Evolutionary conservation across 2,888 invertebrate species (phyloP).

Genomic region (Loripinus fragilis): DNA sequence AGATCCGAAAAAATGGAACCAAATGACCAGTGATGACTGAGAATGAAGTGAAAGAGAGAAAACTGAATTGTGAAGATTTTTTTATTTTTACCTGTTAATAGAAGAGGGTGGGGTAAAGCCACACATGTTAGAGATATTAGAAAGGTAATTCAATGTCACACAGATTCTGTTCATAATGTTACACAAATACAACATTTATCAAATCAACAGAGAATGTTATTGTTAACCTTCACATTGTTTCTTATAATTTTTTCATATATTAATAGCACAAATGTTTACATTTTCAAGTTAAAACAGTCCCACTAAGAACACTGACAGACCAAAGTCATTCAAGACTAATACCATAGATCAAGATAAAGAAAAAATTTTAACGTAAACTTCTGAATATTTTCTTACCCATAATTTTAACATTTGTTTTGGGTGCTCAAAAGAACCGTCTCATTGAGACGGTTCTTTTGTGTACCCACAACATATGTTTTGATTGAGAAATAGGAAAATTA

Average conservation of each 20-base stretch:
- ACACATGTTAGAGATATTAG: constrained; percentile 2
- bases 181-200: constrained; percentile 16
- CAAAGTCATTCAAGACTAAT: too few relatives aligned
- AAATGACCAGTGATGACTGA: too few relatives aligned
- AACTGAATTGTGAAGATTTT: not conserved
- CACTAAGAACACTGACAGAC: too few relatives aligned
- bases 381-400: too few relatives aligned
- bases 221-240: too few relatives aligned
- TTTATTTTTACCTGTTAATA: not conserved
- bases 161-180: constrained; percentile 29
- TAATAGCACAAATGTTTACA: too few relatives aligned
- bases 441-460: not conserved
- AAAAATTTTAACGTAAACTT: too few relatives aligned
- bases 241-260: too few relatives aligned
- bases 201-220: not conserved
- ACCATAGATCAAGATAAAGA: too few relatives aligned
- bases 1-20: not conserved
- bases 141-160: not conserved
- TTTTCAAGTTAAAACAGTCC: too few relatives aligned
- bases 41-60: not conserved
- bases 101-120: constrained; percentile 11
- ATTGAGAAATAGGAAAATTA: not conserved
- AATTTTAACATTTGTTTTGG: too few relatives aligned
- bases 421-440: too few relatives aligned
- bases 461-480: not conserved